phyloP scores from a whole-genome alignment of 2,888 invertebrate genomes.

The Noctua comes region DNA sequence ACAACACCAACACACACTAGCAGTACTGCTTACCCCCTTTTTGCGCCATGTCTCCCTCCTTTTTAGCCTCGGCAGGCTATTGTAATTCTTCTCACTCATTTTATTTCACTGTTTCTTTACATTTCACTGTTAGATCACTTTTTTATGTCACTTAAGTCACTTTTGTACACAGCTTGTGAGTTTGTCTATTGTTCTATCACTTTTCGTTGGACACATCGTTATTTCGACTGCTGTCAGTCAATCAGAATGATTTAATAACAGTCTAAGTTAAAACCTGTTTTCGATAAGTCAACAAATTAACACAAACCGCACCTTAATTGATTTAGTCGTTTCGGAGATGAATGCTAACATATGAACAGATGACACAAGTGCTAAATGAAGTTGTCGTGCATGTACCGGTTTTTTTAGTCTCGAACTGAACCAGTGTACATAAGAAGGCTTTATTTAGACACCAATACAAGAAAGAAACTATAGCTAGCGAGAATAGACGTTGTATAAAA shows the following conservation, averaged over 20 bases:
- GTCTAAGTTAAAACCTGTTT: conserved; percentile 48
- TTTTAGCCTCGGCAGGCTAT: conserved; percentile 80
- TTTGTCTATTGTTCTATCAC: conserved; percentile 12
- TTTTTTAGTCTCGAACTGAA: no score
- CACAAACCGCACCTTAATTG: conserved; percentile 27
- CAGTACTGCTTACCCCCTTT: conserved; percentile 81
- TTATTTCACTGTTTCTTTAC: conserved; percentile 52
- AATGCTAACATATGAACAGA: conserved; percentile 2
- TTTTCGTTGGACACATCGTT: conserved; percentile 12
- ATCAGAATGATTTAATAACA: conserved; percentile 1
- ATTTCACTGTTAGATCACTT: conserved; percentile 56
- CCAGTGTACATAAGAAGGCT: no score
- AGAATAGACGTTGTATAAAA: no score
- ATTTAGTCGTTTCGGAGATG: conserved; percentile 37
- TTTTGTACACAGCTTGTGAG: conserved; percentile 36
- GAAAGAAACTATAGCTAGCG: no score
- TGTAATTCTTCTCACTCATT: conserved; percentile 76
- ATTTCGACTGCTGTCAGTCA: not conserved
- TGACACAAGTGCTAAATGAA: not conserved
- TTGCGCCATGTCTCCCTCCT: conserved; percentile 85
- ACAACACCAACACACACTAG: conserved; percentile 55
- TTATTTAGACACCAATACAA: no score
- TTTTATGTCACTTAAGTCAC: conserved; percentile 34
- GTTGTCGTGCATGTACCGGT: not conserved
- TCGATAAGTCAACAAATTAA: conserved; percentile 36